A percentile compares a stretch with the other conserved stretches of the same genome.
These are phyloP conservation scores for Eptesicus fuscus DNA, from an alignment of 2,113 vertebrate genomes.

Conservation along the genomic window DNA sequence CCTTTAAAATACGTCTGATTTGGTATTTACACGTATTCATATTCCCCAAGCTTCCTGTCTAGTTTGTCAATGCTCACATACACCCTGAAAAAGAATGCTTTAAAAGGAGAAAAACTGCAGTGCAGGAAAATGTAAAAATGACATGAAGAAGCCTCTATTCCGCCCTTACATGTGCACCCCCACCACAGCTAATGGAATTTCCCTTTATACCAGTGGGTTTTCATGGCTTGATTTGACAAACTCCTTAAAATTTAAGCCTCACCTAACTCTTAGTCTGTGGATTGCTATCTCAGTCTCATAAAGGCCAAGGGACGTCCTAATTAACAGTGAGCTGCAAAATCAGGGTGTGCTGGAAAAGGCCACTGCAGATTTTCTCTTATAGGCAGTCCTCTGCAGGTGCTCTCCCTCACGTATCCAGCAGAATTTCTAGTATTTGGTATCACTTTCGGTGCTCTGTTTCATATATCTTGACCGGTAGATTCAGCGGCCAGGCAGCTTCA, in stretches of 20 bases:
- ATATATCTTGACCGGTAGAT: not conserved
- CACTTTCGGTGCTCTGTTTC: not conserved
- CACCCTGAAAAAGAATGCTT: conserved; percentile 35
- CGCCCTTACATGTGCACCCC: not conserved
- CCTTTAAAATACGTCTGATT: conserved; percentile 52
- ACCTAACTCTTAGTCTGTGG: not conserved
- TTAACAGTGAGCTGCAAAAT: not conserved
- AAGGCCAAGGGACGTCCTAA: not conserved
- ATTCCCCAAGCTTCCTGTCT: conserved; percentile 61
- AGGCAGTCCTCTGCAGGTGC: not conserved
- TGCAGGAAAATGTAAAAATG: conserved; percentile 25
- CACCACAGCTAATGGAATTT: conserved; percentile 40
- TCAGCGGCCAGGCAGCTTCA: not conserved
- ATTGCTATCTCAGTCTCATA: not conserved
- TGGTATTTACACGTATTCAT: conserved; percentile 60
- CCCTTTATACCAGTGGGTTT: not conserved
- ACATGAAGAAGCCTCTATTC: not conserved
- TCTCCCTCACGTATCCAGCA: not conserved
- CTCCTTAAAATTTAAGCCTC: conserved; percentile 24
- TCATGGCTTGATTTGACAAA: conserved; percentile 32
- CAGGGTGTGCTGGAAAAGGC: not conserved
- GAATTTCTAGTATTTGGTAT: not conserved
- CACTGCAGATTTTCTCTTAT: not conserved
- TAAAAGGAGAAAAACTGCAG: conserved; percentile 59
- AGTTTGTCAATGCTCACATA: conserved; percentile 48